These are phyloP conservation scores for Acholoe squamosa DNA, from an alignment of 2,888 invertebrate species.

Conservation along the genomic window DNA sequence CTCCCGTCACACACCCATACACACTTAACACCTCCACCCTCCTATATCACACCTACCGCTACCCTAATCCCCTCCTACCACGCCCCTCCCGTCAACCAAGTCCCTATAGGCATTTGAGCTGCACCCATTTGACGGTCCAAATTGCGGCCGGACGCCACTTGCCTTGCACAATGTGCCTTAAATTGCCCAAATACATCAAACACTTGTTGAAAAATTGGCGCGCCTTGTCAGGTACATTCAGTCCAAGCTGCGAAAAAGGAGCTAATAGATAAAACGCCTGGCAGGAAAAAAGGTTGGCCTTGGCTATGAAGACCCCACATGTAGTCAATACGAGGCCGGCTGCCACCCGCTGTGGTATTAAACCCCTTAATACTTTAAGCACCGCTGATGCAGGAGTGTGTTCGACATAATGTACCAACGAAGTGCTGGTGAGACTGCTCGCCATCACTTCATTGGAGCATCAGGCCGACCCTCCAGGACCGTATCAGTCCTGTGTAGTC, in stretches of 20 bases:
- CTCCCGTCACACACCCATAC: no score
- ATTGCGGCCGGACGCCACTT: not conserved
- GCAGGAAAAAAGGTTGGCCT: not conserved
- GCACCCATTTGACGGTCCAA: not conserved
- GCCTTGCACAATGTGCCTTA: not conserved
- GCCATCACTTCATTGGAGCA: no score
- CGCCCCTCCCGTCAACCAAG: not conserved
- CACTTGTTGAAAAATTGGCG: constrained; percentile 20
- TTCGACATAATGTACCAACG: no score
- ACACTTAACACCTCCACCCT: no score
- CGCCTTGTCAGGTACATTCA: not conserved
- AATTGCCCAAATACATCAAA: constrained; percentile 33
- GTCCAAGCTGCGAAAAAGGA: not conserved
- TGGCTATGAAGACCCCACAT: not conserved
- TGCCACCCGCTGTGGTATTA: not conserved
- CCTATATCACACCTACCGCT: no score
- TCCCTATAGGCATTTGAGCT: constrained; percentile 11
- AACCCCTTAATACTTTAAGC: no score
- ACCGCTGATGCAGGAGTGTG: no score
- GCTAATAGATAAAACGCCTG: not conserved
- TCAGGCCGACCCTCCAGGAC: no score
- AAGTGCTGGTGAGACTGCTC: no score
- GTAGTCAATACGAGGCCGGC: not conserved
- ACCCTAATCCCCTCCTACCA: no score
- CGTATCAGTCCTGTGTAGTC: no score